Percentiles rank a stretch among this genome's conserved stretches.
phyloP scores from a whole-genome alignment of 2,113 vertebrate species.

The Cromileptes altivelis region DNA sequence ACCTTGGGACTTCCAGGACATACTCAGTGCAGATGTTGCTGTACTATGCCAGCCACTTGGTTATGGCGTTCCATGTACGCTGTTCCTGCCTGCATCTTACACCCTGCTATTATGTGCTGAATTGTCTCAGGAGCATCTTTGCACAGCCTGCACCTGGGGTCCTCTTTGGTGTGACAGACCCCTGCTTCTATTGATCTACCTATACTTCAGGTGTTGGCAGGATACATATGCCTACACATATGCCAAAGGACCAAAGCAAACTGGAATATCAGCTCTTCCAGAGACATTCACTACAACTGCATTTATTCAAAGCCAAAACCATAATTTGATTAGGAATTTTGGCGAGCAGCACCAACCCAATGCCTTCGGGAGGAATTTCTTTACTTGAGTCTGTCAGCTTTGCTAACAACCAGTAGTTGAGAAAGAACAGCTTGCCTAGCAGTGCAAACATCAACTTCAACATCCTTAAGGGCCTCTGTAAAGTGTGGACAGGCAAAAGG shows the following conservation, averaged over 20 bases:
- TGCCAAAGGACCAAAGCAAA: background rate
- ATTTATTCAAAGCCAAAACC: slow-evolving; percentile 5
- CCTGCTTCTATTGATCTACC: too few relatives aligned
- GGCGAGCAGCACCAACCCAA: background rate
- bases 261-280: background rate
- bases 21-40: too few relatives aligned
- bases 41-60: too few relatives aligned
- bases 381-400: slow-evolving; percentile 25
- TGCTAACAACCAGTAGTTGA: slow-evolving; percentile 14
- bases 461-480: slow-evolving; percentile 8
- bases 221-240: background rate
- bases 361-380: slow-evolving; percentile 1
- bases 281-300: slow-evolving; percentile 7
- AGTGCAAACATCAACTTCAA: slow-evolving; percentile 5
- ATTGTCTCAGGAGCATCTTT: too few relatives aligned
- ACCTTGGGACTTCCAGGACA: too few relatives aligned
- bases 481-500: slow-evolving; percentile 1
- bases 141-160: too few relatives aligned
- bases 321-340: slow-evolving; percentile 23
- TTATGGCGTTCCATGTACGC: too few relatives aligned
- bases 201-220: background rate
- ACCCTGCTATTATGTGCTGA: too few relatives aligned
- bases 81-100: too few relatives aligned
- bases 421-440: slow-evolving; percentile 13
- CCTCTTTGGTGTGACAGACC: too few relatives aligned